phyloP scores from a whole-genome alignment of 2,797 vertebrate genomes.

The Geotria australis region DNA sequence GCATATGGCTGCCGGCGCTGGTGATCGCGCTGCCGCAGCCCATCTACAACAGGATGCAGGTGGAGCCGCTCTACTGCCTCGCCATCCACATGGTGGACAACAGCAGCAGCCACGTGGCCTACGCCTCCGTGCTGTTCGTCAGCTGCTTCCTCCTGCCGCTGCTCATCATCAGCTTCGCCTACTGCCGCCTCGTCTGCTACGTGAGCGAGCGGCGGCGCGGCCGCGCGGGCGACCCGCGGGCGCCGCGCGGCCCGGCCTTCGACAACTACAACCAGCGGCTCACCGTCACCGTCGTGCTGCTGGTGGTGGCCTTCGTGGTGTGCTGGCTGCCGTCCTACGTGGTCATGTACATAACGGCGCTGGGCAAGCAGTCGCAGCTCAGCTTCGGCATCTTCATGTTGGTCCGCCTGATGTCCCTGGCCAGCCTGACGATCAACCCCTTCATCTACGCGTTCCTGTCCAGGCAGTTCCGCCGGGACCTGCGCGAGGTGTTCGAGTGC shows the following conservation, averaged over 20 bases:
- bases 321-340: slow-evolving; percentile 28
- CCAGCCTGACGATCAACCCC: slow-evolving; percentile 20
- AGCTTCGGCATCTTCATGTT: slow-evolving; percentile 6
- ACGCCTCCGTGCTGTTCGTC: slow-evolving; percentile 19
- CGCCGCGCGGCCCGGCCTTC: slow-evolving; percentile 9
- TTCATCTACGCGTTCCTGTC: slow-evolving; percentile 23
- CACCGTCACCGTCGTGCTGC: slow-evolving; percentile 20
- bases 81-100: slow-evolving; percentile 13
- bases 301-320: slow-evolving; percentile 23
- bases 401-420: slow-evolving; percentile 16
- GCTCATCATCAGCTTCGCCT: slow-evolving; percentile 19
- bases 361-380: slow-evolving; percentile 2
- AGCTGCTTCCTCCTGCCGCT: slow-evolving; percentile 19
- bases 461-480: slow-evolving; percentile 17
- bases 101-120: slow-evolving; percentile 16
- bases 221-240: slow-evolving; percentile 1
- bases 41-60: slow-evolving; percentile 10
- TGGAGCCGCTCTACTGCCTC: slow-evolving; percentile 13
- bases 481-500: slow-evolving; percentile 1
- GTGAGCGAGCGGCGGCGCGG: slow-evolving; percentile 7
- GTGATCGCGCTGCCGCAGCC: slow-evolving; percentile 22
- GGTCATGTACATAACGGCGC: slow-evolving; percentile 20
- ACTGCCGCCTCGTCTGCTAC: slow-evolving; percentile 21
- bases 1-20: slow-evolving; percentile 15
- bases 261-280: slow-evolving; percentile 27